These are phyloP conservation scores for Diarsia rubi DNA, from an alignment of 2,888 invertebrate genomes.

Conservation along the genomic window DNA sequence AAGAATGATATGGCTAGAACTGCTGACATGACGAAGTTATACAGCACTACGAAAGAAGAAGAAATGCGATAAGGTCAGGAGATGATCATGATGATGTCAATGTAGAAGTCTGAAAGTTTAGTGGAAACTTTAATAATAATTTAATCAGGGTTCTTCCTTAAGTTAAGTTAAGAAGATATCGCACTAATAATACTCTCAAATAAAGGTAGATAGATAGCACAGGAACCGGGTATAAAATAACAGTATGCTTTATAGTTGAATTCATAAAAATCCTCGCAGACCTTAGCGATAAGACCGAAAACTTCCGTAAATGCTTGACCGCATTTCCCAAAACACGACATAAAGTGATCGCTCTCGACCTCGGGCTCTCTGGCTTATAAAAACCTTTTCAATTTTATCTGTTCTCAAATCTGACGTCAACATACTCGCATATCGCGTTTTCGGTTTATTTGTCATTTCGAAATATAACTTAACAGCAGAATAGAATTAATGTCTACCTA, in stretches of 20 bases:
- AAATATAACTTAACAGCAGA: neutral
- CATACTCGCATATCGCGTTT: neutral
- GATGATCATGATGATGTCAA: neutral
- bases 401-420: neutral
- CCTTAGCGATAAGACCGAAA: neutral
- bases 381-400: conserved; percentile 4
- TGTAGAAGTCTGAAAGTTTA: neutral
- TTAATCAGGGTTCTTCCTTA: neutral
- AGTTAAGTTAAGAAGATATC: neutral
- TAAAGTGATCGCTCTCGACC: neutral
- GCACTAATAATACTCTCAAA: neutral
- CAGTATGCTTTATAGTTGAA: neutral
- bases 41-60: neutral
- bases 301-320: neutral
- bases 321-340: neutral
- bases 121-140: neutral
- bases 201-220: neutral
- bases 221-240: neutral
- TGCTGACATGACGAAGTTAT: neutral
- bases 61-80: neutral
- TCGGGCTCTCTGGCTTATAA: neutral
- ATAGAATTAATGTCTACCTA: too few species aligned
- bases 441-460: neutral
- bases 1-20: neutral
- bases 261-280: neutral